phyloP scores from a whole-genome alignment of 2,797 vertebrate genomes.

The Florisuga fusca region DNA sequence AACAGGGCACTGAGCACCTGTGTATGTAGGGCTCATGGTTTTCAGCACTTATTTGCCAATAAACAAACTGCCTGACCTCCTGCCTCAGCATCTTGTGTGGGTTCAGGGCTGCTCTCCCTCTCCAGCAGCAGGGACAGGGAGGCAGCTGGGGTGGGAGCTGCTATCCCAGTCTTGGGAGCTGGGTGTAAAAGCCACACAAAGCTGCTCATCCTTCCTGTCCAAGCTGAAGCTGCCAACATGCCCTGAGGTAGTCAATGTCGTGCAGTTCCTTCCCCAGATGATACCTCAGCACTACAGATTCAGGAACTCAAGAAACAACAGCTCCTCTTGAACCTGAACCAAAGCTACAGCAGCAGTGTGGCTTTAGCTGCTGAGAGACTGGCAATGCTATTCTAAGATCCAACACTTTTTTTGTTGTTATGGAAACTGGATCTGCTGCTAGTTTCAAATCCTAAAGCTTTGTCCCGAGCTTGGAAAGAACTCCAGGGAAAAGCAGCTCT shows the following conservation, averaged over 20 bases:
- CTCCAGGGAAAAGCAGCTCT: slow-evolving; percentile 1
- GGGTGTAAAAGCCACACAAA: not conserved
- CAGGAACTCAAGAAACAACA: not conserved
- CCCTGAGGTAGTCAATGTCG: not conserved
- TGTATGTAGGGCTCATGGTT: slow-evolving; percentile 44
- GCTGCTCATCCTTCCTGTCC: not conserved
- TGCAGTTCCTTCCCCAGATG: not conserved
- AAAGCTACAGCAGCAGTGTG: slow-evolving; percentile 5
- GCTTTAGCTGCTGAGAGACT: slow-evolving; percentile 11
- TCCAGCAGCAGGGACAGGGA: not conserved
- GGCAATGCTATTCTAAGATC: not conserved
- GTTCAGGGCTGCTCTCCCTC: not conserved
- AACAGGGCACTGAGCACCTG: slow-evolving; percentile 46
- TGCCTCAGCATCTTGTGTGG: not conserved
- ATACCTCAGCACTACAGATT: not conserved
- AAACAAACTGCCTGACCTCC: slow-evolving; percentile 64
- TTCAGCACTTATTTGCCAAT: slow-evolving; percentile 72
- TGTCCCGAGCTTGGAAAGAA: not conserved
- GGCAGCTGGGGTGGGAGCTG: not conserved
- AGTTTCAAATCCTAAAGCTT: slow-evolving; percentile 7
- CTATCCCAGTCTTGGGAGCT: not conserved
- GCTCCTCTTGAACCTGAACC: slow-evolving; percentile 25
- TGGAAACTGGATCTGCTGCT: slow-evolving; percentile 49
- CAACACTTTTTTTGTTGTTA: slow-evolving; percentile 24
- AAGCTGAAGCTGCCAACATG: not conserved